These are phyloP conservation scores for Stichopus chloronotus DNA, from an alignment of 35 echinoderm and acorn worm species.

Conservation along the genomic window DNA sequence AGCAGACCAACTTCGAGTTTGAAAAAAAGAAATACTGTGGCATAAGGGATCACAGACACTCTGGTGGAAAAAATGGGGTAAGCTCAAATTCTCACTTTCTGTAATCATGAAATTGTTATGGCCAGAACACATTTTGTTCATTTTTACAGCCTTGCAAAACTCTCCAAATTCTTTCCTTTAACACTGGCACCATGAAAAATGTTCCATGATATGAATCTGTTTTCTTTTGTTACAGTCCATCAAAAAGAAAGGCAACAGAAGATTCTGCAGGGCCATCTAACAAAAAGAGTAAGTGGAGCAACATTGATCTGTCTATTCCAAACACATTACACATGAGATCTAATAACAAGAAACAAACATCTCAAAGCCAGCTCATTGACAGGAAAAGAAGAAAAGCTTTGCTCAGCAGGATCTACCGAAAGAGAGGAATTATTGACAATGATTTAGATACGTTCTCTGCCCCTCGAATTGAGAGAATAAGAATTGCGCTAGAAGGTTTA, in stretches of 20 bases:
- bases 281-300: not conserved
- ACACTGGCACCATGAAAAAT: not conserved
- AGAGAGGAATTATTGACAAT: not conserved
- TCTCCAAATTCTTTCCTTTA: not conserved
- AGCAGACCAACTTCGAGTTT: too few species aligned
- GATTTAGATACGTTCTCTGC: not conserved
- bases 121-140: too few species aligned
- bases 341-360: not conserved
- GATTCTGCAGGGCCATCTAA: not conserved
- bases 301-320: conserved; percentile 19
- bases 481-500: not conserved
- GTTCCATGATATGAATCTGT: not conserved
- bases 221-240: not conserved
- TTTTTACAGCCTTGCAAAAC: too few species aligned
- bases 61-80: too few species aligned
- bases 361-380: not conserved
- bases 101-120: too few species aligned
- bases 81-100: too few species aligned
- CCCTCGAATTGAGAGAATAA: not conserved
- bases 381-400: not conserved
- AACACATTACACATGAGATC: not conserved
- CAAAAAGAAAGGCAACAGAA: not conserved
- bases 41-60: too few species aligned
- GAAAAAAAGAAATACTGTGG: too few species aligned
- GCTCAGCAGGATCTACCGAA: not conserved